Evolutionary conservation across 1,140 invertebrate genomes (phyloP).

Genomic region (Drosophila grimshawi): DNA sequence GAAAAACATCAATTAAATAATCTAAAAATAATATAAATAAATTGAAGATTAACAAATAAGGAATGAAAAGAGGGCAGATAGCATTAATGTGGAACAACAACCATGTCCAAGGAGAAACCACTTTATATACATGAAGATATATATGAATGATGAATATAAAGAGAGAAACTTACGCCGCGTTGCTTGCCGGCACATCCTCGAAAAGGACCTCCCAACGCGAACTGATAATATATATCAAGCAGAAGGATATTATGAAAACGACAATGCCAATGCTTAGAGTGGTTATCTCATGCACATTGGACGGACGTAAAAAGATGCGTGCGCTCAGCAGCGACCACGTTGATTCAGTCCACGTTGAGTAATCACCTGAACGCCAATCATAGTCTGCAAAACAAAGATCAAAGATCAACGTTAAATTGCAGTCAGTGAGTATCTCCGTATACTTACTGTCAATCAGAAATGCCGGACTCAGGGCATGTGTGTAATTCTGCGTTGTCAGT

Average conservation of each 20-base stretch:
- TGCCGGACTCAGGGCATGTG: conserved; percentile 91
- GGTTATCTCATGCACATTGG: conserved; percentile 88
- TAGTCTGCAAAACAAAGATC: conserved; percentile 87
- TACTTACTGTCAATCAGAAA: conserved; percentile 89
- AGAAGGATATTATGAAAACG: conserved; percentile 88
- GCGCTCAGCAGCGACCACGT: conserved; percentile 91
- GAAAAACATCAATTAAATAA: conserved; percentile 70
- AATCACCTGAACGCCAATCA: conserved; percentile 91
- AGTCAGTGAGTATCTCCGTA: background rate
- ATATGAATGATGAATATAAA: background rate
- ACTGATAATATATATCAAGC: conserved; percentile 89
- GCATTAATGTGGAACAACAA: too few relatives aligned
- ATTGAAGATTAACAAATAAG: conserved; percentile 16
- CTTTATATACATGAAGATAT: too few relatives aligned
- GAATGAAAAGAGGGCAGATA: conserved; percentile 2
- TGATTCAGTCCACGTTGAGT: conserved; percentile 97
- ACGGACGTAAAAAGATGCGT: conserved; percentile 93
- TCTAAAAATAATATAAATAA: conserved; percentile 65
- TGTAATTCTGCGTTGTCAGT: conserved; percentile 90
- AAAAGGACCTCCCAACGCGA: conserved; percentile 88
- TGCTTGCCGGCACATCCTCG: conserved; percentile 77
- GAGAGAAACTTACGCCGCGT: conserved; percentile 74
- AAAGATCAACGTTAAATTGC: background rate
- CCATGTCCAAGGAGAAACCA: too few relatives aligned
- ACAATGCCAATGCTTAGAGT: conserved; percentile 88